A percentile compares a stretch with the other conserved stretches of the same genome.
phyloP scores from a whole-genome alignment of 1,140 invertebrate species.

The Delia radicum region DNA sequence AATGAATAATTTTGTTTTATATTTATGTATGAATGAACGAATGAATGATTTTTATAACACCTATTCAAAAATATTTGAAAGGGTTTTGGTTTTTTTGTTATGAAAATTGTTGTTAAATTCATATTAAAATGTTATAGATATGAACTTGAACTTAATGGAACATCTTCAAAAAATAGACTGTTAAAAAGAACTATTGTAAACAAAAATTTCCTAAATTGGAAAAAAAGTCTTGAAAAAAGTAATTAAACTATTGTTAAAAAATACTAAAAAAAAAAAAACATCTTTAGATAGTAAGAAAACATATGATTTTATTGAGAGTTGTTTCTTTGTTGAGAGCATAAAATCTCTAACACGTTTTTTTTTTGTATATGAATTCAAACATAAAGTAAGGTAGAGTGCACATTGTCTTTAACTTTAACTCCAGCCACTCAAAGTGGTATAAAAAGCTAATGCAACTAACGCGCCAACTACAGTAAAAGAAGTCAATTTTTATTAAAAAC shows the following conservation, averaged over 20 bases:
- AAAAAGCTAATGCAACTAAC: slow-evolving; percentile 11
- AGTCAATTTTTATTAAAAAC: neutral
- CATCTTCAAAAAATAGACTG: neutral
- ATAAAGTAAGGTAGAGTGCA: neutral
- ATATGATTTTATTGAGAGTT: neutral
- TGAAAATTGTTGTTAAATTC: neutral
- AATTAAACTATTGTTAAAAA: too few relatives aligned
- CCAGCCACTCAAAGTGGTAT: neutral
- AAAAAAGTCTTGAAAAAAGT: neutral
- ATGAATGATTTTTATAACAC: neutral
- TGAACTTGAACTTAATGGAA: slow-evolving; percentile 14
- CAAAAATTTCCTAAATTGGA: neutral
- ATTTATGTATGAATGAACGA: neutral
- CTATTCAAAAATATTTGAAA: neutral
- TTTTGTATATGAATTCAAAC: neutral
- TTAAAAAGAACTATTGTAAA: too few relatives aligned
- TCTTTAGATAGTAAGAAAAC: too few relatives aligned
- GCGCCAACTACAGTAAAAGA: slow-evolving; percentile 12
- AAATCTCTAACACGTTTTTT: neutral
- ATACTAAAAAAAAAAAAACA: too few relatives aligned
- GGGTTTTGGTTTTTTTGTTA: neutral
- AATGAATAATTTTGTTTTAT: too few relatives aligned
- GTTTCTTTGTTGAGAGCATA: neutral
- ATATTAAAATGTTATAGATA: slow-evolving; percentile 6
- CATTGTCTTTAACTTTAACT: neutral